Conservation (phyloP, 35 echinoderm and acorn worm genomes). For the Ophiothrix spiculata region DNA sequence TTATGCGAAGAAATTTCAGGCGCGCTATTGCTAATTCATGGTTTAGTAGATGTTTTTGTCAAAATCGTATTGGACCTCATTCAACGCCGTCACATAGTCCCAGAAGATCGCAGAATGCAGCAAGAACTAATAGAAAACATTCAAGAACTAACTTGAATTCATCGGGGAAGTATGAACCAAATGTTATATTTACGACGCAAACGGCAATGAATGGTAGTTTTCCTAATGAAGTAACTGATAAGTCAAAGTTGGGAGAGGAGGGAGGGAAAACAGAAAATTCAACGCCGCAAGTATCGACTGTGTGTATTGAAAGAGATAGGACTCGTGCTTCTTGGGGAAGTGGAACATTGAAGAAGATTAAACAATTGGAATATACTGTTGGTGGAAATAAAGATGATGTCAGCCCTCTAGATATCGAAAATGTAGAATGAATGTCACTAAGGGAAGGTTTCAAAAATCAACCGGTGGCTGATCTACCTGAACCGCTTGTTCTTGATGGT, state of each 20-base stretch:
- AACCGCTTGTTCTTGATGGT: no score
- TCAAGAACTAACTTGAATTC: no score
- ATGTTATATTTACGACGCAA: not conserved
- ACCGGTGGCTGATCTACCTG: no score
- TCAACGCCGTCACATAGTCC: slow-evolving; percentile 24
- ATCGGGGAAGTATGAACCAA: no score
- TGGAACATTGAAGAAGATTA: slow-evolving; percentile 15
- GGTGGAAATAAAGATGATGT: slow-evolving; percentile 15
- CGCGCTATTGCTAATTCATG: slow-evolving; percentile 49
- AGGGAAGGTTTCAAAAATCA: no score
- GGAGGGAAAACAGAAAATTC: not conserved
- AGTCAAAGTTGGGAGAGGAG: no score
- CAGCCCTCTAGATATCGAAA: slow-evolving; percentile 19
- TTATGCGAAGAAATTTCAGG: slow-evolving; percentile 63
- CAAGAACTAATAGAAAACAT: no score
- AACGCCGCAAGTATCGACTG: not conserved
- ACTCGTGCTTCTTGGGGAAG: slow-evolving; percentile 16
- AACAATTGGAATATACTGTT: not conserved
- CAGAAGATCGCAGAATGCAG: not conserved
- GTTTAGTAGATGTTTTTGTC: slow-evolving; percentile 22
- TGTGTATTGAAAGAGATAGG: not conserved
- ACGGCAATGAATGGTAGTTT: not conserved
- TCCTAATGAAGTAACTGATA: not conserved
- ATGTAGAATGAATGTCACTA: slow-evolving; percentile 27
- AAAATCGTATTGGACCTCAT: slow-evolving; percentile 32